Percentiles rank a stretch among this genome's conserved stretches.
These are phyloP conservation scores for Drosophila mulleri DNA, from an alignment of 2,888 invertebrate species.

Conservation along the genomic window DNA sequence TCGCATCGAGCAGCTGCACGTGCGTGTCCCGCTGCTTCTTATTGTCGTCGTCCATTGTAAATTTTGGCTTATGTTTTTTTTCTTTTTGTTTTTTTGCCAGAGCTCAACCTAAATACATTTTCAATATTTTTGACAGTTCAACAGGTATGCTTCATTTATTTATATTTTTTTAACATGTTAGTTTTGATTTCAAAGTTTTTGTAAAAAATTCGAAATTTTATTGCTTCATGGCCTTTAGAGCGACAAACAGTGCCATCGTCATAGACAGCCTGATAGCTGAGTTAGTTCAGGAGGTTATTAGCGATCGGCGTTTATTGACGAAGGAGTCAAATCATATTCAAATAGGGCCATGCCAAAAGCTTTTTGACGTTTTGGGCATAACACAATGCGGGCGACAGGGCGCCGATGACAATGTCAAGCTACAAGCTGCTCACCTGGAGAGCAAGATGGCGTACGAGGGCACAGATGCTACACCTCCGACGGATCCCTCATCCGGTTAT, in stretches of 20 bases:
- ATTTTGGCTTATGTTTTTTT: conserved; percentile 28
- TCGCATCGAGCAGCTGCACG: conserved; percentile 44
- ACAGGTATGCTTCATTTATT: background rate
- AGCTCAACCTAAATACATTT: conserved; percentile 33
- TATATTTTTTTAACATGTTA: conserved; percentile 33
- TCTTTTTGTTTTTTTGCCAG: conserved; percentile 9
- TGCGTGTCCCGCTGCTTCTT: conserved; percentile 1
- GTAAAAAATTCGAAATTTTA: conserved; percentile 56
- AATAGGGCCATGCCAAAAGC: conserved; percentile 48
- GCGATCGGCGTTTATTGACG: conserved; percentile 20
- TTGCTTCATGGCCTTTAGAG: conserved; percentile 57
- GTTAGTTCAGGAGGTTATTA: conserved; percentile 52
- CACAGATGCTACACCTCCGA: background rate
- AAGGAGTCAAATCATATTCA: conserved; percentile 6
- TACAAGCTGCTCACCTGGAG: background rate
- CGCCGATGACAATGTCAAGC: background rate
- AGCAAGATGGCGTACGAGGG: background rate
- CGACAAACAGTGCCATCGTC: conserved; percentile 43
- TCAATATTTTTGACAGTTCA: conserved; percentile 33
- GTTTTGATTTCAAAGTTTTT: conserved; percentile 29
- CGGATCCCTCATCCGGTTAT: background rate
- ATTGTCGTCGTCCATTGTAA: conserved; percentile 35
- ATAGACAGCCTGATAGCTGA: conserved; percentile 57
- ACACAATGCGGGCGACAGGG: conserved; percentile 21
- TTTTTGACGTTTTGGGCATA: conserved; percentile 62